Evolutionary conservation across 2,888 invertebrate species (phyloP).

Genomic region (Amphipyra berbera): DNA sequence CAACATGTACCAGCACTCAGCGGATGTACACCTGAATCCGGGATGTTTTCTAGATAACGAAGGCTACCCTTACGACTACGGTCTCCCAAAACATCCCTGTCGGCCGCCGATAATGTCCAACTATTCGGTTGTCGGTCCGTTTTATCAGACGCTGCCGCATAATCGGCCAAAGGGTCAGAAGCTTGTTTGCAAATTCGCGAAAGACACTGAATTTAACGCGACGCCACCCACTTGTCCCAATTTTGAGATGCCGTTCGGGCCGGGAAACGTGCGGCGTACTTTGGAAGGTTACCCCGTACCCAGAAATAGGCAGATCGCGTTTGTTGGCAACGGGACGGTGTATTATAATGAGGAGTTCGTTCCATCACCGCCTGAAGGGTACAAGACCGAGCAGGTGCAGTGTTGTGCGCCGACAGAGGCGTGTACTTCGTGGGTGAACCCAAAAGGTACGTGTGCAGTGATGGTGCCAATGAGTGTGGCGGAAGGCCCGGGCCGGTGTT

Average conservation of each 20-base stretch:
- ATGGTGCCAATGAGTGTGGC: constrained; percentile 85
- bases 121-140: constrained; percentile 85
- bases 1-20: constrained; percentile 91
- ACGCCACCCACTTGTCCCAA: constrained; percentile 78
- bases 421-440: constrained; percentile 84
- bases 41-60: constrained; percentile 94
- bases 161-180: constrained; percentile 91
- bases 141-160: constrained; percentile 94
- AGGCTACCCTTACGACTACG: constrained; percentile 94
- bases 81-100: constrained; percentile 91
- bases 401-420: constrained; percentile 83
- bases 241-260: constrained; percentile 81
- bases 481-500: constrained; percentile 84
- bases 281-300: constrained; percentile 94
- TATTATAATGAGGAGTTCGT: constrained; percentile 90
- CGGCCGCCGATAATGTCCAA: constrained; percentile 84
- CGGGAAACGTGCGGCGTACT: constrained; percentile 92
- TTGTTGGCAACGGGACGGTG: constrained; percentile 84
- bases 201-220: constrained; percentile 86
- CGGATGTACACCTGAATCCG: constrained; percentile 93
- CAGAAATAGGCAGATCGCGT: constrained; percentile 86
- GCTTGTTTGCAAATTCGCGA: constrained; percentile 85
- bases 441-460: constrained; percentile 88
- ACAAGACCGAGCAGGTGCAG: constrained; percentile 90
- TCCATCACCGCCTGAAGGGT: constrained; percentile 93